Evolutionary conservation across 2,888 invertebrate species (phyloP).

Genomic region (Lasiommata megera): DNA sequence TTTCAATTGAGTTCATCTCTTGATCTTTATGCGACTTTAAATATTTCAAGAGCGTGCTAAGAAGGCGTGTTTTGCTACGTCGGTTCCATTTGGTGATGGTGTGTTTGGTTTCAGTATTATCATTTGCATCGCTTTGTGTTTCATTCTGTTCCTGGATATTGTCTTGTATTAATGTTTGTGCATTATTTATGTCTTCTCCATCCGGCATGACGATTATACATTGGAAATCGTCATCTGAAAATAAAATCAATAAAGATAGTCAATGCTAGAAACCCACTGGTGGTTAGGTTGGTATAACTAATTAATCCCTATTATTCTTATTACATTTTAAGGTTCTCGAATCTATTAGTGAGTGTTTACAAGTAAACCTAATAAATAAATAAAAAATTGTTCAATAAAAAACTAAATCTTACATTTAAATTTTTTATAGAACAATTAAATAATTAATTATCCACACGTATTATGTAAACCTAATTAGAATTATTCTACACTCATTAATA

Average conservation of each 20-base stretch:
- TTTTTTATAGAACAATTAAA: too few relatives aligned
- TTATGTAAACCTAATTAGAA: too few relatives aligned
- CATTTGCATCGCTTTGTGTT: constrained; percentile 17
- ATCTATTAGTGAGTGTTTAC: too few relatives aligned
- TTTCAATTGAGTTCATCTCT: constrained; percentile 50
- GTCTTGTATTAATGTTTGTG: constrained; percentile 46
- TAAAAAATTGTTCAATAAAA: too few relatives aligned
- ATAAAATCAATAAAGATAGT: not conserved
- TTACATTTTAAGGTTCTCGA: too few relatives aligned
- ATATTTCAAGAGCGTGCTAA: constrained; percentile 60
- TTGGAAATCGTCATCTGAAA: constrained; percentile 69
- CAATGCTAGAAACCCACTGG: too few relatives aligned
- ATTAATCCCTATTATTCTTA: too few relatives aligned
- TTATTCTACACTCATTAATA: too few relatives aligned
- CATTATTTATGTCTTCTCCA: constrained; percentile 52
- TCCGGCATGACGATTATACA: constrained; percentile 74
- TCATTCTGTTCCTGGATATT: constrained; percentile 29
- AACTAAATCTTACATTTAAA: too few relatives aligned
- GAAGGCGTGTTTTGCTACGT: constrained; percentile 51
- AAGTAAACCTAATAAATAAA: too few relatives aligned
- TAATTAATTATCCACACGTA: too few relatives aligned
- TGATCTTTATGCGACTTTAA: constrained; percentile 50
- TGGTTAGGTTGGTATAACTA: not conserved
- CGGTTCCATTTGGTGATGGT: constrained; percentile 55
- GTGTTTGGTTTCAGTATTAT: constrained; percentile 26